Percentiles rank a stretch among this genome's conserved stretches.
Conservation (phyloP, 2,888 invertebrate species). For the Mechanitis mazaeus region DNA sequence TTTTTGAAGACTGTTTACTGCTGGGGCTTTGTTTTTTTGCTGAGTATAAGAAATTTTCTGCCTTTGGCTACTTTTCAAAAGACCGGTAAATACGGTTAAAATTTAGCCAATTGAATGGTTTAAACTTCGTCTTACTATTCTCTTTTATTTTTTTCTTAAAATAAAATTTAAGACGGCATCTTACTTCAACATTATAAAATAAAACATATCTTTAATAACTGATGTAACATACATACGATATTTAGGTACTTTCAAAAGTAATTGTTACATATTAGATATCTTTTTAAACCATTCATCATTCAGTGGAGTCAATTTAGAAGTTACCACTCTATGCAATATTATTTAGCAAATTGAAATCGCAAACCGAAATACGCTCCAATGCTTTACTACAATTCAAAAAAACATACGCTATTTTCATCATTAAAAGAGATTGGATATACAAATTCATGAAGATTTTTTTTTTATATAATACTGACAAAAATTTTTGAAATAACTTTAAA, state of each 20-base stretch:
- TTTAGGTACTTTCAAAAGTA: no score
- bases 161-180: not conserved
- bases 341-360: slow-evolving; percentile 27
- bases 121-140: not conserved
- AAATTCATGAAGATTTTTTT: not conserved
- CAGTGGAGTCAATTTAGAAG: slow-evolving; percentile 11
- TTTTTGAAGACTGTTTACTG: slow-evolving; percentile 63
- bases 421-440: not conserved
- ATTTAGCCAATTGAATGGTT: not conserved
- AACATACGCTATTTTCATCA: slow-evolving; percentile 18
- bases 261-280: no score
- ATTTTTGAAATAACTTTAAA: not conserved
- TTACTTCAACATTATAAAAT: no score
- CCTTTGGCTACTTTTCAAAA: slow-evolving; percentile 10
- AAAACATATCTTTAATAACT: no score
- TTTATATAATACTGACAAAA: not conserved
- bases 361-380: slow-evolving; percentile 19
- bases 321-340: slow-evolving; percentile 7
- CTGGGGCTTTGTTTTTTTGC: slow-evolving; percentile 35
- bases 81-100: not conserved
- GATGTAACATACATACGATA: no score
- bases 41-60: slow-evolving; percentile 16
- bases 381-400: slow-evolving; percentile 20
- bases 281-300: slow-evolving; percentile 1
- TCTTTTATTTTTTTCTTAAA: not conserved